Conservation (phyloP, 1,140 invertebrate genomes). For the Nasonia giraulti region DNA sequence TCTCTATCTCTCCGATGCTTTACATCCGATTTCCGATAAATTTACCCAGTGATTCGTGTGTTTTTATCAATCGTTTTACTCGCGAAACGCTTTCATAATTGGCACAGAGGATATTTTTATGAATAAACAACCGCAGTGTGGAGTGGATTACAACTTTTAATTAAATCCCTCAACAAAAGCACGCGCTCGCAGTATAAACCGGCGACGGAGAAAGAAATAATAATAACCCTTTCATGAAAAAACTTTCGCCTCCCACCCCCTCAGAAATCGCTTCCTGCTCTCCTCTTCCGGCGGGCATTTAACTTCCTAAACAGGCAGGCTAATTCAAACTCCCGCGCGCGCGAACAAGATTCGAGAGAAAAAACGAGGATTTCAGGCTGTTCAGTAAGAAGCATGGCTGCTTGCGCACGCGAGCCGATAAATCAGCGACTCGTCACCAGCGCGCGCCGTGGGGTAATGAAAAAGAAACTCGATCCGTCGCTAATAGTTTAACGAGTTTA, state of each 20-base stretch:
- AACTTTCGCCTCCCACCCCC: not conserved
- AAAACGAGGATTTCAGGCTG: not conserved
- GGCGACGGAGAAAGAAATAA: not conserved
- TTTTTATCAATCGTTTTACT: too few relatives aligned
- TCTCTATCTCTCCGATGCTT: not conserved
- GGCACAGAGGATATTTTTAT: too few relatives aligned
- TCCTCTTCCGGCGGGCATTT: not conserved
- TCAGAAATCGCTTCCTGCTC: not conserved
- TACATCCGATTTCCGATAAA: not conserved
- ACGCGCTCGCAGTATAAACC: not conserved
- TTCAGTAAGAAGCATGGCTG: not conserved
- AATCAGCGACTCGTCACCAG: conserved; percentile 36
- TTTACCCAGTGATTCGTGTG: too few relatives aligned
- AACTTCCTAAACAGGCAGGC: conserved; percentile 11
- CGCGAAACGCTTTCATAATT: too few relatives aligned
- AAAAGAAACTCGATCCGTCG: conserved; percentile 35
- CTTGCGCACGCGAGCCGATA: conserved; percentile 27
- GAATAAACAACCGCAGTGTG: not conserved
- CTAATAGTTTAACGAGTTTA: conserved; percentile 43
- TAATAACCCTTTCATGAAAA: not conserved
- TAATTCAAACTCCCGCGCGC: not conserved
- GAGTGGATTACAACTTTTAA: not conserved
- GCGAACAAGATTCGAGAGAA: not conserved
- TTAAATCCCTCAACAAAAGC: not conserved
- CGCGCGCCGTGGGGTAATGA: not conserved